Percentiles rank a stretch among this genome's conserved stretches.
Conservation (phyloP, 1,140 invertebrate species). For the Brachionus koreanus region DNA sequence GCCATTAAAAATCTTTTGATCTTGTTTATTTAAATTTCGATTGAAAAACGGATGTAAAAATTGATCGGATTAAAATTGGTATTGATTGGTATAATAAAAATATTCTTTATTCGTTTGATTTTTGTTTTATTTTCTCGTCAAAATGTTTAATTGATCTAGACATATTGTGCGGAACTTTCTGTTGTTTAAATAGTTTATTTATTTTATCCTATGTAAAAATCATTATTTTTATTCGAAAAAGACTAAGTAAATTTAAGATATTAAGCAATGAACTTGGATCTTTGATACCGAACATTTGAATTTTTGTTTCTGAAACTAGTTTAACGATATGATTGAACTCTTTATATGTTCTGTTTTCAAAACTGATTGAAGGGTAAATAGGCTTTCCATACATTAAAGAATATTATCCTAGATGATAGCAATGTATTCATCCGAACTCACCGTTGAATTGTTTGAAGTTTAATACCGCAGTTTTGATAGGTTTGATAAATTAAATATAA, state of each 20-base stretch:
- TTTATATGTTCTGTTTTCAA: too few relatives aligned
- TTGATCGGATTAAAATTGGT: not conserved
- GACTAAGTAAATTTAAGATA: not conserved
- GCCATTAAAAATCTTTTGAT: not conserved
- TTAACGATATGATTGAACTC: not conserved
- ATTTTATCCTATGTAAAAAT: not conserved
- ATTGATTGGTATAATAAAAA: too few relatives aligned
- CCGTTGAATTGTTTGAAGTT: too few relatives aligned
- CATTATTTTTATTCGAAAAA: not conserved
- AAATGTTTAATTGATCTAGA: not conserved
- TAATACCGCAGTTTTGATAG: too few relatives aligned
- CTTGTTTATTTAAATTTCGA: not conserved
- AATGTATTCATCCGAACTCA: too few relatives aligned
- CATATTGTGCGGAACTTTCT: not conserved
- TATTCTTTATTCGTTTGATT: too few relatives aligned
- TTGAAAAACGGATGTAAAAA: not conserved
- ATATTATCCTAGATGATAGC: not conserved
- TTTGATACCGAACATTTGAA: not conserved
- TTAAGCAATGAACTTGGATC: not conserved
- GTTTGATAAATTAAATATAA: too few relatives aligned
- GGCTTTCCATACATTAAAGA: not conserved
- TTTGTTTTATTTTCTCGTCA: not conserved
- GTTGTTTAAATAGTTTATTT: not conserved
- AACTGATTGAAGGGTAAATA: not conserved
- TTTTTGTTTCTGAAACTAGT: too few relatives aligned